phyloP scores from a whole-genome alignment of 2,888 invertebrate species.

The Rhagophthalmus giganteus region DNA sequence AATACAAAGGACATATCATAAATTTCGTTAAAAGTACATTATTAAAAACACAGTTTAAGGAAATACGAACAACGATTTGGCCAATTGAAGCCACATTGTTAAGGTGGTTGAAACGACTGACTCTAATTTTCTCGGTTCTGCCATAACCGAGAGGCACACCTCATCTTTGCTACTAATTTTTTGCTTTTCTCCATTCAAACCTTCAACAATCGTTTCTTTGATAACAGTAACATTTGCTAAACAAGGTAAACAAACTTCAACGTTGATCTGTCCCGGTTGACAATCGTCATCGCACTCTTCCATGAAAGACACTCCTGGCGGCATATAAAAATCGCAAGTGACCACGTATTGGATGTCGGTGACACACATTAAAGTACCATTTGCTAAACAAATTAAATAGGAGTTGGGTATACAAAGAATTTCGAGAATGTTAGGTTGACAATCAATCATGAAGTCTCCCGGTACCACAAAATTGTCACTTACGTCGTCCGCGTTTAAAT shows the following conservation, averaged over 20 bases:
- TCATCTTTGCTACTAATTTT: background rate
- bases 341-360: slow-evolving; percentile 5
- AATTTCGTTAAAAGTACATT: too few species aligned
- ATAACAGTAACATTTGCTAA: slow-evolving; percentile 5
- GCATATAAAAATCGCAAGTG: slow-evolving; percentile 1
- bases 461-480: background rate
- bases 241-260: slow-evolving; percentile 6
- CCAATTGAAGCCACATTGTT: too few species aligned
- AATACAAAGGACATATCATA: too few species aligned
- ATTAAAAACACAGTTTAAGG: too few species aligned
- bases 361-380: slow-evolving; percentile 9
- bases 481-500: slow-evolving; percentile 1
- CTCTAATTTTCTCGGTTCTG: background rate
- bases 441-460: background rate
- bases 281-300: background rate
- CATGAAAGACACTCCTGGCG: slow-evolving; percentile 3
- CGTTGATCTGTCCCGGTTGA: background rate
- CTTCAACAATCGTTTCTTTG: background rate
- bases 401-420: slow-evolving; percentile 8
- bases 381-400: slow-evolving; percentile 10
- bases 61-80: too few species aligned
- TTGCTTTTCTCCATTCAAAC: background rate
- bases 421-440: background rate
- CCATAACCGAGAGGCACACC: slow-evolving; percentile 1
- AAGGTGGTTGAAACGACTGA: background rate